These are phyloP conservation scores for Sceloporus undulatus DNA, from an alignment of 2,113 vertebrate genomes.

Conservation along the genomic window DNA sequence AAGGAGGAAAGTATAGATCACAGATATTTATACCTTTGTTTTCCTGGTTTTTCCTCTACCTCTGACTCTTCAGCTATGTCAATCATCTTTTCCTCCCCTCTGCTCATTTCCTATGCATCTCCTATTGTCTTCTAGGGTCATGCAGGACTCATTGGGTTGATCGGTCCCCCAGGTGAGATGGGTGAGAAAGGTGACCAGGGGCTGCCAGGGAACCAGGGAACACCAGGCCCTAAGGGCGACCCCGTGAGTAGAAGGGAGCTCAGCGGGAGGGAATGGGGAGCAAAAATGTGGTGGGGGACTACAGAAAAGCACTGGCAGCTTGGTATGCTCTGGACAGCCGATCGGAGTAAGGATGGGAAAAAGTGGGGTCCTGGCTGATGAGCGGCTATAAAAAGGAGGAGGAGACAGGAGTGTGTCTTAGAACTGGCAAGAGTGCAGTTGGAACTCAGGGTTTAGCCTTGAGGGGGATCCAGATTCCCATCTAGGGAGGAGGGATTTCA, in stretches of 20 bases:
- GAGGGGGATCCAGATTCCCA: no score
- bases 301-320: no score
- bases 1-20: background rate
- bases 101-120: background rate
- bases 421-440: no score
- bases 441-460: no score
- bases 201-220: constrained; percentile 86
- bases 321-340: no score
- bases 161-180: constrained; percentile 90
- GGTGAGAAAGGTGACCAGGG: constrained; percentile 94
- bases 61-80: no score
- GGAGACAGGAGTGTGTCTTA: no score
- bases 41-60: background rate
- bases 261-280: background rate
- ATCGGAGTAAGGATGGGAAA: no score
- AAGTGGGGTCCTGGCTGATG: no score
- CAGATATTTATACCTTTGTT: background rate
- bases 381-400: no score
- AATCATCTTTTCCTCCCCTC: background rate
- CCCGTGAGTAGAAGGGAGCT: constrained; percentile 73
- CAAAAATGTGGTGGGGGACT: background rate
- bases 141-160: constrained; percentile 87
- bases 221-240: constrained; percentile 87
- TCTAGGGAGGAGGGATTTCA: no score
- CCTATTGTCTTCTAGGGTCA: constrained; percentile 83